Evolutionary conservation across 1,140 invertebrate species (phyloP), one percentile per base, ranked within the genome.

Genomic region (Pentalonia nigronervosa): DNA sequence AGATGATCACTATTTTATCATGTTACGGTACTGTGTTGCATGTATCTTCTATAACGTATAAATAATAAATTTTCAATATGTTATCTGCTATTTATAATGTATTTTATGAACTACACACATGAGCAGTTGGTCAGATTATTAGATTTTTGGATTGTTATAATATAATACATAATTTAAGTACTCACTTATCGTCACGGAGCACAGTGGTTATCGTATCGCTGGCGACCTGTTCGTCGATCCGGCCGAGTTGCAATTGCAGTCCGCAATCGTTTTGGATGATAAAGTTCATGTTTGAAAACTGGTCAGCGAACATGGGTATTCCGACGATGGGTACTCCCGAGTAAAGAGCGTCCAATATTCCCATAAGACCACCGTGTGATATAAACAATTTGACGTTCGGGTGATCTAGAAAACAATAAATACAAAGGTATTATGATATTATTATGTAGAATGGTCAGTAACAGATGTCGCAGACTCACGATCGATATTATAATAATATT

Each of bases 311-410:
- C 76, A 94, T 56, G 0, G 94, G 94, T 81, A 94, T 94, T n/a
- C 94, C 94, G 2, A 96, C 47, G 11, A 96, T 94, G 8, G 96
- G 96, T 6, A 95, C 95, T 25, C 95, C 95, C 91, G 95, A 94
- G 91, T 95, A 95, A 11, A 95, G 94, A 2, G 95, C 95, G 94
- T 96, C 96, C 47, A 94, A 95, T 36, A 94, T 94, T 41, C 96
- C 95, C 48, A 96, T 94, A 50, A 95, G 94, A 2, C 96, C 96
- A 89, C 96, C 95, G 93, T 96, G 96, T 23, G 95, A 95, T 34
- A 96, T 95, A 93, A 96, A 96, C 7, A 95, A 91, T 91, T 94
- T 94, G 30, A 95, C 95, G 53, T 96, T 95, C 21, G 94, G 90
- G 94, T 96, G 95, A 93, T 95, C 95, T 95, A 92, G 60, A 67